A percentile compares a stretch with the other conserved stretches of the same genome.
Evolutionary conservation across 2,113 vertebrate genomes (phyloP).

Genomic region (Melanerpes formicivorus): DNA sequence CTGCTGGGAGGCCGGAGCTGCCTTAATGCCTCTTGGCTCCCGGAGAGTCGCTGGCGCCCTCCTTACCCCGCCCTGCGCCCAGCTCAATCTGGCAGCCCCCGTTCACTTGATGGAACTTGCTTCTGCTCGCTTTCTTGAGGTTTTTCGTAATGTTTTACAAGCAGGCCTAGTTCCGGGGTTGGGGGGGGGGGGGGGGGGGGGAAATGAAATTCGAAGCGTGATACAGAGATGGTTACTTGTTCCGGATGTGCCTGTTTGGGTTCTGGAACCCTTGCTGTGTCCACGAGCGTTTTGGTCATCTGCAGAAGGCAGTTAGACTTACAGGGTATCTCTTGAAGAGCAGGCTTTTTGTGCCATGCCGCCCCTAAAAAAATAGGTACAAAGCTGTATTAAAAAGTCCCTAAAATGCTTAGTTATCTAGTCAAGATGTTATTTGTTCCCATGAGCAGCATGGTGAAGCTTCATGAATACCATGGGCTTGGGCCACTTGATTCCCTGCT

Average conservation of each 20-base stretch:
- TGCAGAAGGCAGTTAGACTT: not conserved
- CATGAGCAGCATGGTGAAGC: not conserved
- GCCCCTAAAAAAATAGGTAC: not conserved
- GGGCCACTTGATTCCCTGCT: not conserved
- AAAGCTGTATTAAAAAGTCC: not conserved
- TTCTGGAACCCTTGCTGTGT: not conserved
- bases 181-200: too few relatives aligned
- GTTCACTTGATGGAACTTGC: not conserved
- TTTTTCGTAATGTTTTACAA: not conserved
- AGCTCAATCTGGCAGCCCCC: not conserved
- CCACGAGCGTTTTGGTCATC: not conserved
- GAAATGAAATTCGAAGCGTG: not conserved
- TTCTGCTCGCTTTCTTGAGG: too few relatives aligned
- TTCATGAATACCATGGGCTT: not conserved
- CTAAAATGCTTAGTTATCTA: not conserved
- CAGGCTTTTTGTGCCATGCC: fast-evolving
- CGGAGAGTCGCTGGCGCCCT: too few relatives aligned
- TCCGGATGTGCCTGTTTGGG: fast-evolving
- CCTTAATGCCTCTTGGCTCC: fast-evolving
- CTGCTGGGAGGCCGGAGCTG: not conserved
- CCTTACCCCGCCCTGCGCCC: too few relatives aligned
- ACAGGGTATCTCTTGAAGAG: not conserved
- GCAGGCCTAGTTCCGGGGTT: fast-evolving
- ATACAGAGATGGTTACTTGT: not conserved
- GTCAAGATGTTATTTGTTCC: not conserved